phyloP scores from a whole-genome alignment of 1,140 invertebrate genomes.

The Liolophura sinensis region DNA sequence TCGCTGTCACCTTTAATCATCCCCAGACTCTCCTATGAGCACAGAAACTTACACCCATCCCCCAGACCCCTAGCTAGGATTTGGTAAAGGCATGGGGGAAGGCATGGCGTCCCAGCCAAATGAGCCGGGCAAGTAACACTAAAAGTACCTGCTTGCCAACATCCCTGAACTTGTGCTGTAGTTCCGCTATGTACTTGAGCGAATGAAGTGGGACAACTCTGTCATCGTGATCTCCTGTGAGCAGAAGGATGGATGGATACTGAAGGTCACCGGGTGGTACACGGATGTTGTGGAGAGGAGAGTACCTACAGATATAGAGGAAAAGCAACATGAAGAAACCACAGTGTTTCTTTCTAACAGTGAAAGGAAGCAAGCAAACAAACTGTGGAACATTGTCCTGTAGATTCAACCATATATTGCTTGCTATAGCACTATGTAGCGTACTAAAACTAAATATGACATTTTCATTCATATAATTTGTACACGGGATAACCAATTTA shows the following conservation, averaged over 20 bases:
- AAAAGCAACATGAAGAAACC: too few species aligned
- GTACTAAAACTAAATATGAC: too few species aligned
- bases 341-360: too few species aligned
- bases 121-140: background rate
- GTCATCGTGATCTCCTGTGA: constrained; percentile 98
- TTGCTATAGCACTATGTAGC: too few species aligned
- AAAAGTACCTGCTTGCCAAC: constrained; percentile 61
- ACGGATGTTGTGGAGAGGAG: constrained; percentile 90
- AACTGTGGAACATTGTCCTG: too few species aligned
- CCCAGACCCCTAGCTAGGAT: background rate
- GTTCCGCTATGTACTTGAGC: constrained; percentile 89
- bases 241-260: constrained; percentile 88
- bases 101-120: background rate
- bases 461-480: too few species aligned
- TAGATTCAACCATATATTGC: too few species aligned
- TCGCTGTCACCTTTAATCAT: background rate
- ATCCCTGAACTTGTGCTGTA: constrained; percentile 77
- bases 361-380: too few species aligned
- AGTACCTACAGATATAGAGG: too few species aligned
- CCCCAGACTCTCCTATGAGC: too few species aligned
- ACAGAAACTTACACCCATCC: background rate
- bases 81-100: background rate
- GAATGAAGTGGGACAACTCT: constrained; percentile 95
- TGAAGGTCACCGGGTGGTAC: constrained; percentile 67
- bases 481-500: too few species aligned